Percentiles rank a stretch among this genome's conserved stretches.
phyloP scores from a whole-genome alignment of 1,140 invertebrate genomes.

The Rhopalosiphum maidis region DNA sequence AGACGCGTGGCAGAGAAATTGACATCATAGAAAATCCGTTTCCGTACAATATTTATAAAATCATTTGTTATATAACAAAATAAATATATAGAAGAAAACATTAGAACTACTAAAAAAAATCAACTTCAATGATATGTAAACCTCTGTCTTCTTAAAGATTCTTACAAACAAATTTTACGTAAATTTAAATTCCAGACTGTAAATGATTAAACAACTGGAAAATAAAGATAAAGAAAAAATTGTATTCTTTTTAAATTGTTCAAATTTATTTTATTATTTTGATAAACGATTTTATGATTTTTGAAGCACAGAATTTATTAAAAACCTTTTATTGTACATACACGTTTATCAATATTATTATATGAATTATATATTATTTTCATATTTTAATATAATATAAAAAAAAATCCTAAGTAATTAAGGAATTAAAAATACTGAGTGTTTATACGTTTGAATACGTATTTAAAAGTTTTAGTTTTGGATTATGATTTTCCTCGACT shows the following conservation, averaged over 20 bases:
- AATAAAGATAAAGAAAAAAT: background rate
- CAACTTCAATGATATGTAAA: too few species aligned
- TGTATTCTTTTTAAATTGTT: too few species aligned
- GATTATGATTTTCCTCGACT: background rate
- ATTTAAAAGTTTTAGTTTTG: background rate
- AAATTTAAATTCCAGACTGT: background rate
- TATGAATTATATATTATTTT: background rate
- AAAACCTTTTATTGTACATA: background rate
- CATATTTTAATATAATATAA: background rate
- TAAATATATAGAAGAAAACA: too few species aligned
- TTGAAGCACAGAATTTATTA: background rate
- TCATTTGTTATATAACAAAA: too few species aligned
- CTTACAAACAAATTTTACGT: background rate
- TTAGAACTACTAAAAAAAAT: too few species aligned
- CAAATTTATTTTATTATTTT: background rate
- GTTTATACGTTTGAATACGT: background rate
- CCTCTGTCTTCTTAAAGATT: too few species aligned
- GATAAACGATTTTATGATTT: background rate
- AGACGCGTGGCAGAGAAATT: background rate
- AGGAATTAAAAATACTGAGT: background rate
- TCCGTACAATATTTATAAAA: too few species aligned
- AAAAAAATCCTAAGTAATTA: background rate
- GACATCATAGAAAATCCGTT: background rate
- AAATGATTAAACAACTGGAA: background rate
- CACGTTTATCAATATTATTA: background rate